Evolutionary conservation across 2,888 invertebrate genomes (phyloP).

Genomic region (Sepiola atlantica): DNA sequence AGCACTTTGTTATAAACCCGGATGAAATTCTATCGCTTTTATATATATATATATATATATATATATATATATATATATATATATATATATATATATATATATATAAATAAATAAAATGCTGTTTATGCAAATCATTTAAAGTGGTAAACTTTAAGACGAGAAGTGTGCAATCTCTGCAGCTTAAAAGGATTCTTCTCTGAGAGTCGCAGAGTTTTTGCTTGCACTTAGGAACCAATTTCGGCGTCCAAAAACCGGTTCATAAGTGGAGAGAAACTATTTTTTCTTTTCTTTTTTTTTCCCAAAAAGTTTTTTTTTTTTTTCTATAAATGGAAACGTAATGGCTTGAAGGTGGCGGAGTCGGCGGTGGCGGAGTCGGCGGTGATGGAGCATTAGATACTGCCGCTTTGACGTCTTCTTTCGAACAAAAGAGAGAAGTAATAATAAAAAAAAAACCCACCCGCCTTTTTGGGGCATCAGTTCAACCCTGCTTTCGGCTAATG

Average conservation of each 20-base stretch:
- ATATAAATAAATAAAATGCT: neutral
- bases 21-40: no score
- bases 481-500: conserved; percentile 10
- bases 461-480: conserved; percentile 12
- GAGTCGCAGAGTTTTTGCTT: neutral
- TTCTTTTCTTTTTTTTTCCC: neutral
- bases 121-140: neutral
- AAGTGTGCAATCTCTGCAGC: neutral
- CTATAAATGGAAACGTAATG: neutral
- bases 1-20: no score
- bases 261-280: neutral
- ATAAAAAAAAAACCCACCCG: no score
- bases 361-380: neutral
- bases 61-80: neutral
- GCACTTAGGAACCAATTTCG: neutral
- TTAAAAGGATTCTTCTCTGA: neutral
- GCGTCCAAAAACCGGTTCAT: neutral
- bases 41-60: neutral
- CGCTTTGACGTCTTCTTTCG: neutral
- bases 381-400: neutral
- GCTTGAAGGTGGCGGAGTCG: neutral
- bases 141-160: neutral
- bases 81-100: neutral
- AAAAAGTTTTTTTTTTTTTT: neutral
- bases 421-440: neutral